Evolutionary conservation across 2,888 invertebrate genomes (phyloP).

Genomic region (Mythimna lalbum): DNA sequence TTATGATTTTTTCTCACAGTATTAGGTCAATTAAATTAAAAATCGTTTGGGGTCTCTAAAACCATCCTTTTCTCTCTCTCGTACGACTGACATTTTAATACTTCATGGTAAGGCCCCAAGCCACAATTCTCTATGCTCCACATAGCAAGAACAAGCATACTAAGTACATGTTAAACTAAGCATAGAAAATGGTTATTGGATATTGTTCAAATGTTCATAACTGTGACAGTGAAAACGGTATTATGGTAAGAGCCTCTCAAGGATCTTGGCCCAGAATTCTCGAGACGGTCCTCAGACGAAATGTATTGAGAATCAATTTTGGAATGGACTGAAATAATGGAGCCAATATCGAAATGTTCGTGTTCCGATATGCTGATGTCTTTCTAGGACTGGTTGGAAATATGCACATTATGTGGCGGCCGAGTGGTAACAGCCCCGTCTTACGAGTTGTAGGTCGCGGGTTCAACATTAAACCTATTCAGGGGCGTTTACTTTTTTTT

Average conservation of each 20-base stretch:
- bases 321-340: constrained; percentile 35
- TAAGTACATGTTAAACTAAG: constrained; percentile 60
- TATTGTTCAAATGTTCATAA: constrained; percentile 49
- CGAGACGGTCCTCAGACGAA: constrained; percentile 39
- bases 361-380: constrained; percentile 4
- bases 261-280: constrained; percentile 45
- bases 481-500: no score
- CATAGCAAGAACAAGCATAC: constrained; percentile 49
- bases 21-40: no score
- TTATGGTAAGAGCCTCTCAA: constrained; percentile 53
- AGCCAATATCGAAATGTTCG: constrained; percentile 32
- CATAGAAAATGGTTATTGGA: constrained; percentile 62
- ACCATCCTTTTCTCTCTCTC: no score
- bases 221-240: constrained; percentile 52
- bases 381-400: not conserved
- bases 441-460: no score
- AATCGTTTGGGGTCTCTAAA: no score
- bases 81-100: no score
- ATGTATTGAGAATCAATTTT: constrained; percentile 53
- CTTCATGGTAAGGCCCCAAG: no score
- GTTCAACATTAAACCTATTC: no score
- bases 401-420: no score
- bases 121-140: constrained; percentile 63
- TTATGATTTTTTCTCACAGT: no score
- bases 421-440: no score